phyloP scores from a whole-genome alignment of 2,888 invertebrate species.

The Heteromurus nitidus region DNA sequence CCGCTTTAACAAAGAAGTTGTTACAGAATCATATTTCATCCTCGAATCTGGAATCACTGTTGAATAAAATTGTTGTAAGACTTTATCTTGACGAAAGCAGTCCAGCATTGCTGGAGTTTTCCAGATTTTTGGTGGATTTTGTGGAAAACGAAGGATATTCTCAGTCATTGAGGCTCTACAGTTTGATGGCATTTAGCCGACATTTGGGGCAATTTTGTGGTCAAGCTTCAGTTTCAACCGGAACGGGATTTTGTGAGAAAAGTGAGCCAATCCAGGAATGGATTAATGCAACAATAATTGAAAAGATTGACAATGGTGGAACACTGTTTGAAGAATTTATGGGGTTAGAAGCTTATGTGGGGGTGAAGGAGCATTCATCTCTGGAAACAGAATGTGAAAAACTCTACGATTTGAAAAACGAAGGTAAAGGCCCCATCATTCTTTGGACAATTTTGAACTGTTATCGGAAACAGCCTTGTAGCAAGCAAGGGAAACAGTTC shows the following conservation, averaged over 20 bases:
- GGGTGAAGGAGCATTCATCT: slow-evolving; percentile 11
- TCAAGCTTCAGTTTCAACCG: slow-evolving; percentile 17
- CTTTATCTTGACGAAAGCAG: background rate
- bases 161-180: background rate
- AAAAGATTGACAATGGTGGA: background rate
- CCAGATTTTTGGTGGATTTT: slow-evolving; percentile 5
- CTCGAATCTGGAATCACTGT: background rate
- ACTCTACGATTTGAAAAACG: background rate
- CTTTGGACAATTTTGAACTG: slow-evolving; percentile 28
- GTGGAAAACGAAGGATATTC: background rate
- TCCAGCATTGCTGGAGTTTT: slow-evolving; percentile 4
- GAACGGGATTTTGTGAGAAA: slow-evolving; percentile 13
- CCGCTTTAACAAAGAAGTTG: background rate
- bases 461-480: slow-evolving; percentile 17
- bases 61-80: background rate
- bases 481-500: slow-evolving; percentile 13
- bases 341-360: background rate
- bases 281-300: background rate
- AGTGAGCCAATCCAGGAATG: slow-evolving; percentile 3
- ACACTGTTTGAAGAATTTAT: background rate
- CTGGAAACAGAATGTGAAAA: background rate
- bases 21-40: background rate
- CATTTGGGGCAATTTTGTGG: slow-evolving; percentile 21
- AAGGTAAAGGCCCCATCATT: background rate
- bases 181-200: background rate